Base-by-base conservation (phyloP, 1,140 invertebrate genomes). In the Drusus annulatus region DNA sequence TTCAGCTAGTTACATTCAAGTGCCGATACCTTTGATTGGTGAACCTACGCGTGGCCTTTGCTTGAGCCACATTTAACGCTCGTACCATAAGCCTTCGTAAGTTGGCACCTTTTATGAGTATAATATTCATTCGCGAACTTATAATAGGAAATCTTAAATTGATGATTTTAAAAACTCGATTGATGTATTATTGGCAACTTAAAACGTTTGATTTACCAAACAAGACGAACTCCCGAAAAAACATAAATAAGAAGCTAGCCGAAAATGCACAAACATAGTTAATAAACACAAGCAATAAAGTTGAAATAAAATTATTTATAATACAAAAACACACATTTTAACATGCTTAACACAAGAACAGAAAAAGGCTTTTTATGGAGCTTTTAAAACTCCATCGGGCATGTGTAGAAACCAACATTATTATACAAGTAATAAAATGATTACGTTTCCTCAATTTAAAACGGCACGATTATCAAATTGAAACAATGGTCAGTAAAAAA, bases 321-420 rank as follows among this genome's bases (percentile, higher is more conserved):
- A n/a, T n/a, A n/a, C n/a, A n/a, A n/a, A n/a, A n/a, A 45, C 36
- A 45, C 36, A 45, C 8, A 13, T 45, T 45, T 45, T 45, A 45
- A 45, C 10, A 45, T 45, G 36, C 36, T 45, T 7, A 45, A 36
- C 25, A 16, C 21, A 63, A 63, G 21, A 63, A 65, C 36, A 1
- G 36, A 63, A 65, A 65, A 25, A 25, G 62, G 21, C 21, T 23
- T 63, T 63, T 65, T 25, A 65, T 65, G 7, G 10, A 65, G 13
- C 62, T 65, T 65, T 65, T n/a, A 65, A 65, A 65, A 65, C 10
- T 10, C 62, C 25, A 65, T 65, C 36, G 36, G 8, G 62, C 15
- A 23, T 63, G 23, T 65, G 16, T 13, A 60, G 23, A 60, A 60
- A 23, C 21, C 17, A 60, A 65, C 62, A 25, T 65, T 15, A 60